These are phyloP conservation scores for Corythaixoides concolor DNA, from an alignment of 2,113 vertebrate species.

Conservation along the genomic window DNA sequence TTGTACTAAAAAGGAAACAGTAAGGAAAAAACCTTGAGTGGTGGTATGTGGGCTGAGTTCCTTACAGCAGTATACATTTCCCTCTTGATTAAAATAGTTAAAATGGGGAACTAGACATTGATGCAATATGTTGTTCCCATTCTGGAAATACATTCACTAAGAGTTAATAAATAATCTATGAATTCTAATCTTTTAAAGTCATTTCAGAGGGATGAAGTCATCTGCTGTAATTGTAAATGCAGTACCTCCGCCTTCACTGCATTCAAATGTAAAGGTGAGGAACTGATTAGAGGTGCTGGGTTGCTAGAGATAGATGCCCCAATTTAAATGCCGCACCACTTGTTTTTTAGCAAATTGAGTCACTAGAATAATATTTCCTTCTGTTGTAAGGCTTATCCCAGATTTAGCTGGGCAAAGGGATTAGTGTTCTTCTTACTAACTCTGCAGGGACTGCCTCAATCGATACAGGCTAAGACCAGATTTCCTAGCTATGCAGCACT, in stretches of 20 bases:
- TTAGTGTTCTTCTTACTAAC: neutral
- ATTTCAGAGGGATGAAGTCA: constrained; percentile 73
- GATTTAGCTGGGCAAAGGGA: constrained; percentile 12
- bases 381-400: constrained; percentile 25
- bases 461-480: neutral
- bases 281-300: constrained; percentile 50
- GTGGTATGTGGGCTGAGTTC: constrained; percentile 1
- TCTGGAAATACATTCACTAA: constrained; percentile 71
- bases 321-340: constrained; percentile 67
- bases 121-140: constrained; percentile 76
- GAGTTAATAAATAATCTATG: constrained; percentile 81
- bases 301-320: constrained; percentile 56
- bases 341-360: constrained; percentile 65
- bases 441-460: neutral
- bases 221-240: constrained; percentile 69
- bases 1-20: constrained; percentile 41
- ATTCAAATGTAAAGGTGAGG: constrained; percentile 69
- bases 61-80: neutral
- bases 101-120: constrained; percentile 71
- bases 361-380: constrained; percentile 70
- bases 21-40: neutral
- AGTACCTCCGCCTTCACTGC: constrained; percentile 37
- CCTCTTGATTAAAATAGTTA: constrained; percentile 72
- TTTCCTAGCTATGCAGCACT: neutral
- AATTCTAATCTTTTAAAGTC: constrained; percentile 78